Evolutionary conservation across 1,140 invertebrate species (phyloP).

Genomic region (Episyrphus balteatus): DNA sequence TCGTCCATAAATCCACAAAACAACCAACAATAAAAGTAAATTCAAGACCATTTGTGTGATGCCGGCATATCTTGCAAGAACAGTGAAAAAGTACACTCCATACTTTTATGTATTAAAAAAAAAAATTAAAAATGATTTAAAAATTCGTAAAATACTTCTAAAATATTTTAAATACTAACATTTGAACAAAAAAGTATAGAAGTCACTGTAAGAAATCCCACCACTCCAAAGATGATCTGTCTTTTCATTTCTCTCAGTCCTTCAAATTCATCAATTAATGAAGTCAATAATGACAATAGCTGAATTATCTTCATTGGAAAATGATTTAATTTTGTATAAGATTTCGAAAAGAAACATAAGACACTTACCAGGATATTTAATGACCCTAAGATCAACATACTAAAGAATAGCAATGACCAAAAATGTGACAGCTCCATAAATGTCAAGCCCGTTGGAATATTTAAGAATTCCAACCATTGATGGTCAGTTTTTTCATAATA

Average conservation of each 20-base stretch:
- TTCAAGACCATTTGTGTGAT: constrained; percentile 61
- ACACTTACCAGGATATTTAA: constrained; percentile 28
- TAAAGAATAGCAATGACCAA: constrained; percentile 28
- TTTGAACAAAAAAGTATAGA: constrained; percentile 31
- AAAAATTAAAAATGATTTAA: background rate
- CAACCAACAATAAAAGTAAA: constrained; percentile 53
- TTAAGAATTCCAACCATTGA: too few relatives aligned
- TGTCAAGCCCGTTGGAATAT: too few relatives aligned
- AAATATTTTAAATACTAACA: constrained; percentile 8
- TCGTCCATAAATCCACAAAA: constrained; percentile 66
- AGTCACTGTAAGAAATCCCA: constrained; percentile 9
- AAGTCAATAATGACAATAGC: constrained; percentile 22
- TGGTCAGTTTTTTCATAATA: too few relatives aligned
- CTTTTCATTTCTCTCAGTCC: constrained; percentile 16
- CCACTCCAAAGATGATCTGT: constrained; percentile 13
- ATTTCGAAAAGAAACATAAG: too few relatives aligned
- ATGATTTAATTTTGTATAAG: too few relatives aligned
- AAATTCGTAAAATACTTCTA: too few relatives aligned
- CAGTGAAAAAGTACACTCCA: constrained; percentile 20
- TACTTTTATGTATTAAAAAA: too few relatives aligned
- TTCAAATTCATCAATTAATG: constrained; percentile 31
- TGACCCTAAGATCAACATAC: constrained; percentile 24
- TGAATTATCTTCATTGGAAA: constrained; percentile 18
- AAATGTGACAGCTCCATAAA: constrained; percentile 12
- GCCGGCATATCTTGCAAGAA: constrained; percentile 52